Evolutionary conservation across 2,888 invertebrate genomes (phyloP), one percentile per base, ranked within the genome.

Genomic region (Phaedon cochleariae): DNA sequence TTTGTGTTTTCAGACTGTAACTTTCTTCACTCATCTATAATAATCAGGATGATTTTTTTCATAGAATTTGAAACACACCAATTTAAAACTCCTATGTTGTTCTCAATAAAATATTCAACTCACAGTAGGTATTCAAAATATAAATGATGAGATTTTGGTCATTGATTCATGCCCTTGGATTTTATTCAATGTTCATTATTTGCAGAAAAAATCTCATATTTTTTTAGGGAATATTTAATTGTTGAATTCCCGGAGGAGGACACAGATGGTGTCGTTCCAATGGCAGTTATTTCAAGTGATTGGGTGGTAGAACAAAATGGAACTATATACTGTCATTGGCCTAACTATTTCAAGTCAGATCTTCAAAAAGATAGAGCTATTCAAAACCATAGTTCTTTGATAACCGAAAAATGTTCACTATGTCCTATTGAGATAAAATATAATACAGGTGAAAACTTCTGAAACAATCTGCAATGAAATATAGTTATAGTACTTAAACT

Each of bases 221-320:
- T n/a, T 51, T 51, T 15, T 31, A 53, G 53, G 17, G 15, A 53
- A 21, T 53, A 53, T 31, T 15, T 53, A 1, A 31, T 53, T 18
- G 53, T 53, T 15, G 53, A 53, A 31, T 53, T 53, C 17, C 49
- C 34, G 10, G 34, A 49, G 9, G 59, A 59, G n/a, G 41, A 37
- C 21, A 21, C 18, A 6, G 20, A 37, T 37, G 54, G 54, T n/a
- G n/a, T n/a, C n/a, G n/a, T n/a, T n/a, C 53, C 53, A 31, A 31
- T 53, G 53, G 37, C 54, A 20, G 21, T 54, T 7, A 17, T 54
- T 7, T 54, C 54, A 2, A 37, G 37, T 37, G 9, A 18, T 15
- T 54, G 37, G 54, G 26, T 37, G n/a, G 21, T 20, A n/a, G 41
- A 21, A 20, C 34, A 21, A 54, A n/a, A 37, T 54, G 54, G 41